Base-by-base conservation (phyloP, 1,140 invertebrate species). In the Paracyclopina nana region DNA sequence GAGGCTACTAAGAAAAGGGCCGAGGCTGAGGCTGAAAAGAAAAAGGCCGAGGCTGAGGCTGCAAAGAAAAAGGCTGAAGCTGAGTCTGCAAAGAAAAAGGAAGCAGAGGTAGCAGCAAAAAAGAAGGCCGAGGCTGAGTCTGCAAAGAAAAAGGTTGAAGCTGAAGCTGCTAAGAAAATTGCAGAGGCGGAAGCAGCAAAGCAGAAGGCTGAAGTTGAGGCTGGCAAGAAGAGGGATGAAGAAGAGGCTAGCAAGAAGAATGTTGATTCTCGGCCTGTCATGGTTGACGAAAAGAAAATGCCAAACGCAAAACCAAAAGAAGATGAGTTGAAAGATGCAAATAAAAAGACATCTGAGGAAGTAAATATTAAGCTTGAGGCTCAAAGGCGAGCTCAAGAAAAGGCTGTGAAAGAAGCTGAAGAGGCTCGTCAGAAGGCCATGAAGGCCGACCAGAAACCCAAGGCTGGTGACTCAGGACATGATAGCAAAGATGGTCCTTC, bases 171-270 rank as follows among this genome's bases (percentile, higher is more conserved):
- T 16, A 46, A 28, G 27, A 45, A 51, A 26, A 20, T 24, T n/a
- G 50, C 22, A 4, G 12, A 48, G 18, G 45, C 27, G n/a, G 30
- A 50, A 18, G 41, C 11, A 22, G 50, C 22, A 12, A 20, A 46
- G 18, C n/a, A 16, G 50, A 52, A 46, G 24, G 50, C 20, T 18
- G 24, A 50, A 28, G 20, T 18, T 48, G 42, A 52, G 20, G 41
- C 22, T n/a, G 14, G 45, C 11, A 20, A 14, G 24, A 28, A 52
- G 20, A 31, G 16, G 8, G 31, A 46, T 16, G 16, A 45, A 22
- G 50, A 51, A n/a, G 40, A 20, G n/a, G 18, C 28, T 22, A 18
- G 18, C 8, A 27, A 51, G 12, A 31, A 14, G n/a, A 6, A 28
- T 20, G 28, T 14, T 26, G 42, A 44, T 14, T n/a, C 16, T n/a